Evolutionary conservation across 2,113 vertebrate genomes (phyloP), one percentile per base, ranked within the genome.

Genomic region (Microcebus jonahi): DNA sequence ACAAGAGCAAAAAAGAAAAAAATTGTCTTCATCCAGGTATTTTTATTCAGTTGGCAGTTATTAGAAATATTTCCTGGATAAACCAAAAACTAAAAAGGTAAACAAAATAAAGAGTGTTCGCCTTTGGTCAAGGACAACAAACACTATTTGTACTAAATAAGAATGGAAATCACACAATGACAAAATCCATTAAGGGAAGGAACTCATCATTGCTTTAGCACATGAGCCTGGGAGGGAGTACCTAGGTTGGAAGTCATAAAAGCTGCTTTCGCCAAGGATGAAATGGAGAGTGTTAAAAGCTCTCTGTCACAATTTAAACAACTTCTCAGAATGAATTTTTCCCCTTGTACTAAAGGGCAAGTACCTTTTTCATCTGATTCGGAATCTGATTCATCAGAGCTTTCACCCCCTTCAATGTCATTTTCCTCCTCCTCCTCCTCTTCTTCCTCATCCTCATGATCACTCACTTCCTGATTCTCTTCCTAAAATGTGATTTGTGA

Each of bases 281-380:
- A 94, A 77, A 84, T 25, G 4, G 45, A 92, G 73, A 97, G 55
- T 4, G 11, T 15, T 34, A 76, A 65, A 39, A 83, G 31, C 63
- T 94, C 82, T 83, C 65, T 63, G 36, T 29, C 6, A n/a, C n/a
- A 36, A 36, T 57, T 88, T 92, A n/a, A 80, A 85, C 5, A 96
- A 86, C n/a, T 86, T 57, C 39, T 39, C 50, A 9, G 75, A 84
- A 45, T 25, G 48, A 76, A 76, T 86, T 68, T 50, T 18, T 73
- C 42, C 53, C 53, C 39, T 81, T 36, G 2, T 31, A 71, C 20
- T 63, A 63, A 71, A 84, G 1, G 15, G 29, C n/a, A 94, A 86
- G 59, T 93, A 99, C 99, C 99, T 99, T 99, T 99, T 97, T 99
- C 99, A 71, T 99, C 99, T 88, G 99, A 99, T 65, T 99, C 99